phyloP scores from a whole-genome alignment of 2,113 vertebrate species.

The Butorides virescens region DNA sequence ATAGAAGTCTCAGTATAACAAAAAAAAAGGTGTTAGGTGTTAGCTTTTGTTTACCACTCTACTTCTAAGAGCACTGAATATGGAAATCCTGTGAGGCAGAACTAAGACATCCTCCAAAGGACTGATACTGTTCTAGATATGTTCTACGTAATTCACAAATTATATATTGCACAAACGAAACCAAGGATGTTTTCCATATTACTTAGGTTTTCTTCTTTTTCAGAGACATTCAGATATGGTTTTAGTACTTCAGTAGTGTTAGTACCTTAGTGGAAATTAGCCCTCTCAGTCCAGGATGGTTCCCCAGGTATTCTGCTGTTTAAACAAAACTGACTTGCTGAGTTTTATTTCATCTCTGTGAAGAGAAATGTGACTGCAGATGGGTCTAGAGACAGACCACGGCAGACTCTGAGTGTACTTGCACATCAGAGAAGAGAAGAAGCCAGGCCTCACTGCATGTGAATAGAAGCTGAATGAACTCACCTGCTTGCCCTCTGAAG shows the following conservation, averaged over 20 bases:
- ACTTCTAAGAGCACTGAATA: background rate
- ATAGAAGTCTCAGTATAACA: background rate
- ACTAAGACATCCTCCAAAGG: background rate
- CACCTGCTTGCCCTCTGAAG: background rate
- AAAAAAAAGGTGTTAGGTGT: background rate
- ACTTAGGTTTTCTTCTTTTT: background rate
- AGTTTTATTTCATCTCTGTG: background rate
- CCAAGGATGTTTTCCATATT: background rate
- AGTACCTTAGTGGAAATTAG: background rate
- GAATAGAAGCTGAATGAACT: background rate
- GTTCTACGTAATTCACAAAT: background rate
- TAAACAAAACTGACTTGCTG: constrained; percentile 10
- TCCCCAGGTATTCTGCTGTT: background rate
- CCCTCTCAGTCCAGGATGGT: background rate
- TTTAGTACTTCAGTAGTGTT: background rate
- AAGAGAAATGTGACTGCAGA: background rate
- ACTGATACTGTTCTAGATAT: background rate
- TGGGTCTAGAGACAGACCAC: background rate
- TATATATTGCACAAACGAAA: background rate
- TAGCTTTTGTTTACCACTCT: background rate
- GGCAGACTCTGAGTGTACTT: background rate
- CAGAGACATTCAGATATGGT: background rate
- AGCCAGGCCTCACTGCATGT: background rate
- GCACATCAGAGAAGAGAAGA: background rate
- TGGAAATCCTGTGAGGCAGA: background rate